Evolutionary conservation across 2,797 vertebrate species (phyloP).

Genomic region (Neosilurus mollespiculum): DNA sequence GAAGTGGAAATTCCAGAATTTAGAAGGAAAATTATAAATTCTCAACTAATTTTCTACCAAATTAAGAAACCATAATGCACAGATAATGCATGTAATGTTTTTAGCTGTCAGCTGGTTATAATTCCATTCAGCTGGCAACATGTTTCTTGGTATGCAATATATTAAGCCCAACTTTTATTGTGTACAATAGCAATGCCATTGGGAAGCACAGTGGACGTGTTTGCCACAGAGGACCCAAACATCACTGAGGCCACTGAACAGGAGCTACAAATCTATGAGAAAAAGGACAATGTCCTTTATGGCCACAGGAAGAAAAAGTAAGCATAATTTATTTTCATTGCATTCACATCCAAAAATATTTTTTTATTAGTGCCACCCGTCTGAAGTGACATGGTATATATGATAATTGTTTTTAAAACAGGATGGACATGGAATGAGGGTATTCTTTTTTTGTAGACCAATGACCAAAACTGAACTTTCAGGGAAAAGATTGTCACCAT

Average conservation of each 20-base stretch:
- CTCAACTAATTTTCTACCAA: neutral
- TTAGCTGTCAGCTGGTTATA: neutral
- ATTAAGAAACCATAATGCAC: neutral
- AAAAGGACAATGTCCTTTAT: constrained; percentile 63
- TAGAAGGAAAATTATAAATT: neutral
- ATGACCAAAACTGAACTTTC: neutral
- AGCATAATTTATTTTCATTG: neutral
- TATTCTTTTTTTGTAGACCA: neutral
- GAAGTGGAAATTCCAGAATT: neutral
- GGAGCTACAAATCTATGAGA: constrained; percentile 66
- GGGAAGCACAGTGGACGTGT: constrained; percentile 65
- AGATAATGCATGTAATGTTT: neutral
- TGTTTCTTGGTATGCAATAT: neutral
- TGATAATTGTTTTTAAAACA: no score
- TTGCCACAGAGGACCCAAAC: constrained; percentile 65
- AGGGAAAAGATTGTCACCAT: constrained; percentile 66
- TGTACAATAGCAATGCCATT: constrained; percentile 60
- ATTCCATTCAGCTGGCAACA: neutral
- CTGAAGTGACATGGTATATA: neutral
- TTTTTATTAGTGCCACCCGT: neutral
- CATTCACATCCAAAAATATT: neutral
- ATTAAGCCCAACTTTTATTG: neutral
- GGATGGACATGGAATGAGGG: neutral
- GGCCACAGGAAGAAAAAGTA: constrained; percentile 63
- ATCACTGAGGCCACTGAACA: constrained; percentile 58